Evolutionary conservation across 2,113 vertebrate genomes (phyloP), one percentile per base, ranked within the genome.

Genomic region (Dissostichus mawsoni): DNA sequence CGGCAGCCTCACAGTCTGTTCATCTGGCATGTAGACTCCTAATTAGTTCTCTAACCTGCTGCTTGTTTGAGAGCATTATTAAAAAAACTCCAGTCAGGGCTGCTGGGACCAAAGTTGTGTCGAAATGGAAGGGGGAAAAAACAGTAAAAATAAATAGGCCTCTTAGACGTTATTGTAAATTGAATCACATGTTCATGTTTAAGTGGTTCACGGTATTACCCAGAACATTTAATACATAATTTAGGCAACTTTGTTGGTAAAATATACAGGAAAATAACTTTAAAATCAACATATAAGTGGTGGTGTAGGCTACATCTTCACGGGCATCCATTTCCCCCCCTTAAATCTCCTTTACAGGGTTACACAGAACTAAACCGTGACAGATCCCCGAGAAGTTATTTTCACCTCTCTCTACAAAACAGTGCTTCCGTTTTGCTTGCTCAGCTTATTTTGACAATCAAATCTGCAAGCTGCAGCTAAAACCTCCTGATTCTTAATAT

Each of bases 361-460:
- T 96, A 96, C 96, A 97, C 96, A 96, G 95, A 96, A 95, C 95
- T 89, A 96, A 96, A 96, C 95, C 91, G 94, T 96, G 96, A 96
- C 96, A 96, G 95, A 96, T 95, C 74, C 96, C 94, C 66, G 20
- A 0, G 3, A 81, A 83, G 70, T 84, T 82, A 74, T 85, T 76
- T 79, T 44, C 76, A 70, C 73, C 47, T 51, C 75, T 66, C 14
- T 2, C 74, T 29, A 16, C 36, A 51, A 55, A 75, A 71, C 70
- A 20, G 36, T 56, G 53, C 65, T 67, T 55, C 14, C 20, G 2
- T 55, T 81, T 17, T 73, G 78, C 84, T 84, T 59, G 57, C 57
- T 84, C 87, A 73, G 56, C 81, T 81, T 44, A 25, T 72, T 78
- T 16, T 45, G 63, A 10, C 68, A 70, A 1, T 70, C 55, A n/a